Conservation (phyloP, 2,888 invertebrate species). For the Dryobota labecula region DNA sequence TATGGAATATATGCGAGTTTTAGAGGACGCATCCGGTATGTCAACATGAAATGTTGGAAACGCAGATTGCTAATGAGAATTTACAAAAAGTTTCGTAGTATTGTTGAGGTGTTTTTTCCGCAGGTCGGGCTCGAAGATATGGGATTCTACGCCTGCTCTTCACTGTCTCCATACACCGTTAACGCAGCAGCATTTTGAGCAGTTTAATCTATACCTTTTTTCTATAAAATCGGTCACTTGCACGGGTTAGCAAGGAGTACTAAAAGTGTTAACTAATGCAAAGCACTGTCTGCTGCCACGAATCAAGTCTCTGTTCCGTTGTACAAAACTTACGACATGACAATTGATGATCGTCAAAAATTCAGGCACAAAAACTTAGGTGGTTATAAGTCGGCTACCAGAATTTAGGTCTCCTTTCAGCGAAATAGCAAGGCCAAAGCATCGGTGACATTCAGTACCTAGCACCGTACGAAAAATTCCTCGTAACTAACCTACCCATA, state of each 20-base stretch:
- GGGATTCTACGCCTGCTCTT: too few relatives aligned
- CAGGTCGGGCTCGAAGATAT: not conserved
- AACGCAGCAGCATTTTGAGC: not conserved
- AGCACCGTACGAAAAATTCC: slow-evolving; percentile 32
- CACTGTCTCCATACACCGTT: not conserved
- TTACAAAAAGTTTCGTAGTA: not conserved
- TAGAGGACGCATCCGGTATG: slow-evolving; percentile 33
- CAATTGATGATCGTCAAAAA: not conserved
- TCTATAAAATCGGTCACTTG: not conserved
- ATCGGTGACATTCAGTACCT: slow-evolving; percentile 39
- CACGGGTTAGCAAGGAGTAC: not conserved
- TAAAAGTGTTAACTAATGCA: not conserved
- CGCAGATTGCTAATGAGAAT: slow-evolving; percentile 4
- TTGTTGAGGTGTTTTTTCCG: not conserved
- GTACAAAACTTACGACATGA: not conserved
- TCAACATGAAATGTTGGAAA: slow-evolving; percentile 15
- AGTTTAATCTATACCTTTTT: not conserved
- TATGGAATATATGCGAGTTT: slow-evolving; percentile 18
- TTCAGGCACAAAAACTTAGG: too few relatives aligned
- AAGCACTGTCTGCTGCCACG: too few relatives aligned
- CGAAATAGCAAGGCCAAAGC: slow-evolving; percentile 2
- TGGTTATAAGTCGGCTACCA: not conserved
- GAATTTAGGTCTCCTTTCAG: not conserved
- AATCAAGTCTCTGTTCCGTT: not conserved
- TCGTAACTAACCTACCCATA: not conserved